Evolutionary conservation across 2,888 invertebrate species (phyloP).

Genomic region (Hypolimnas misippus): DNA sequence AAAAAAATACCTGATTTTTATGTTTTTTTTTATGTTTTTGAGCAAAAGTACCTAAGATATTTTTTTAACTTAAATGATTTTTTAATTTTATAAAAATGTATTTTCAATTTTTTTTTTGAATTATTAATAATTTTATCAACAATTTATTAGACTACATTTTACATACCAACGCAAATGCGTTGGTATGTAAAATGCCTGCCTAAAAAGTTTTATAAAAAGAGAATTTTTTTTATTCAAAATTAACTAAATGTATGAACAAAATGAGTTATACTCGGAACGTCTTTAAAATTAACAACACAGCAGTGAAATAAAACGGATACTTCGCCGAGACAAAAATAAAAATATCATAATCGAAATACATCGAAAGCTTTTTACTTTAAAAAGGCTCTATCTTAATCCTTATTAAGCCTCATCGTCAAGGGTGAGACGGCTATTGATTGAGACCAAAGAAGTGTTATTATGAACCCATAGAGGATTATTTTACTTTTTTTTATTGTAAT

Average conservation of each 20-base stretch:
- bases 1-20: too few relatives aligned
- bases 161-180: too few relatives aligned
- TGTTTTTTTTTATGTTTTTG: too few relatives aligned
- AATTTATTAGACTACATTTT: too few relatives aligned
- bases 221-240: not conserved
- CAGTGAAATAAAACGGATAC: slow-evolving; percentile 52
- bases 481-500: slow-evolving; percentile 54
- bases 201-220: too few relatives aligned
- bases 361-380: slow-evolving; percentile 78
- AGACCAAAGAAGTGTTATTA: slow-evolving; percentile 75
- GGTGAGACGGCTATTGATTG: slow-evolving; percentile 63
- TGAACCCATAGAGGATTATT: slow-evolving; percentile 70
- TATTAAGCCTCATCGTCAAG: slow-evolving; percentile 75
- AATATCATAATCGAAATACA: slow-evolving; percentile 65
- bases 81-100: too few relatives aligned
- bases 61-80: too few relatives aligned
- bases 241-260: not conserved
- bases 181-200: too few relatives aligned
- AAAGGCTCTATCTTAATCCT: slow-evolving; percentile 81
- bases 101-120: too few relatives aligned
- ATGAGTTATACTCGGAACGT: not conserved
- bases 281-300: slow-evolving; percentile 37
- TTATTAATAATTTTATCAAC: too few relatives aligned
- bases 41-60: too few relatives aligned
- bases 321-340: slow-evolving; percentile 58